Evolutionary conservation across 2,797 vertebrate species (phyloP), one percentile per base, ranked within the genome.

Genomic region (Sylvia borin): DNA sequence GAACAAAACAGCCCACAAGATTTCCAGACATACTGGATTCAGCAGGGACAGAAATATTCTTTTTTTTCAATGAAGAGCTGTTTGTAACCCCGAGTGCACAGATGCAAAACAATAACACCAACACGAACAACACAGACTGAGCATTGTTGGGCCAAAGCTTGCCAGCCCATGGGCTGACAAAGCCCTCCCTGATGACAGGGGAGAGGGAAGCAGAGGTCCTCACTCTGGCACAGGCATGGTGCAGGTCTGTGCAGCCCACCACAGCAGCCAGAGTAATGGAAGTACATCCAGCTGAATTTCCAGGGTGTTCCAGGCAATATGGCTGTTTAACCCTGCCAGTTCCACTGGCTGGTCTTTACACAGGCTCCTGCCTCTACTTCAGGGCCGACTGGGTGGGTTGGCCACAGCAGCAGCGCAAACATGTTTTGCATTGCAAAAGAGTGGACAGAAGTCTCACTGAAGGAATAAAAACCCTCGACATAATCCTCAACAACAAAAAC

Each of bases 31-130:
- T 96, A 43, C 66, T 54, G 26, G n/a, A 58, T 88, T 61, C 43
- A 61, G 16, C 53, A n/a, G 64, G 31, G 51, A 79, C 16, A 73
- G 66, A 90, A 90, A 76, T 76, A 43, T 9, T 87, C 64, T 67
- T 64, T 71, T 71, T 42, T 87, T 95, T 73, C 75, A 79, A 74
- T 71, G 79, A 40, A 88, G 77, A 47, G 36, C 53, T 82, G 77
- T 71, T 83, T 79, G 64, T 66, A 88, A 66, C 73, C 64, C 71
- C 0, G 7, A 74, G 71, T 8, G 21, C 74, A 60, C 88, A 93
- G 71, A 95, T 67, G 83, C 60, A 85, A 79, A 92, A 88, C 91
- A 94, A 66, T 70, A 80, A 51, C 75, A 85, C 42, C 53, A 74
- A 75, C 42, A 42, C 0, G 0, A 62, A 36, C 72, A 81, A 61